Percentiles rank a stretch among this genome's conserved stretches.
Evolutionary conservation across 2,888 invertebrate species (phyloP).

Genomic region (Harpalus rubripes): DNA sequence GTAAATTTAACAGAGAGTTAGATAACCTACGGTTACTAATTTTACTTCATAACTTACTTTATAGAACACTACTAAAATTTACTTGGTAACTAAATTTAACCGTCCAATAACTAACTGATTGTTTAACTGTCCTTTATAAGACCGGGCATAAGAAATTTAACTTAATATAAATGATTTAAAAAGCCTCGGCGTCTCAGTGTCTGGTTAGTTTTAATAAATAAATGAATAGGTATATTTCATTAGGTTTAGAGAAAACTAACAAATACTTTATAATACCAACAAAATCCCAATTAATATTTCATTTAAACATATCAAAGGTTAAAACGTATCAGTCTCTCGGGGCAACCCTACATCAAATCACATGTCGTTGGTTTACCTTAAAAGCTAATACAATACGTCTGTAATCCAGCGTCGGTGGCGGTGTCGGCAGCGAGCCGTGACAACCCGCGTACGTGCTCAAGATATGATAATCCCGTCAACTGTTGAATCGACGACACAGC

Average conservation of each 20-base stretch:
- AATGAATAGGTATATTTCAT: neutral
- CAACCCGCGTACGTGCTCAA: conserved; percentile 53
- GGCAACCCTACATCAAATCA: neutral
- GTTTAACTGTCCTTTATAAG: no score
- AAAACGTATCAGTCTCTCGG: neutral
- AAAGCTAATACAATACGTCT: conserved; percentile 63
- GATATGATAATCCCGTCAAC: conserved; percentile 64
- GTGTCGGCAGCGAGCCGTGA: conserved; percentile 21
- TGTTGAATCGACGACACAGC: conserved; percentile 54
- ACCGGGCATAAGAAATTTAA: no score
- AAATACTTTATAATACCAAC: neutral
- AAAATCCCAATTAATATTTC: neutral
- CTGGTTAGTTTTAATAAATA: no score
- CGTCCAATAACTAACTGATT: no score
- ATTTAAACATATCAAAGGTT: conserved; percentile 12
- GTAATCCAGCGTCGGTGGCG: conserved; percentile 39
- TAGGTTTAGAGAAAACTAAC: neutral
- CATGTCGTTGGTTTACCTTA: conserved; percentile 57
- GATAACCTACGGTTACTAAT: no score
- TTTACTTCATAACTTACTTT: no score
- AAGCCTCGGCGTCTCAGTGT: no score
- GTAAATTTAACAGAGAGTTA: no score
- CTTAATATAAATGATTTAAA: no score
- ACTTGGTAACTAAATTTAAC: no score
- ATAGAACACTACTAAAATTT: no score